These are phyloP conservation scores for Asobara japonica DNA, from an alignment of 1,140 invertebrate genomes.

Conservation along the genomic window DNA sequence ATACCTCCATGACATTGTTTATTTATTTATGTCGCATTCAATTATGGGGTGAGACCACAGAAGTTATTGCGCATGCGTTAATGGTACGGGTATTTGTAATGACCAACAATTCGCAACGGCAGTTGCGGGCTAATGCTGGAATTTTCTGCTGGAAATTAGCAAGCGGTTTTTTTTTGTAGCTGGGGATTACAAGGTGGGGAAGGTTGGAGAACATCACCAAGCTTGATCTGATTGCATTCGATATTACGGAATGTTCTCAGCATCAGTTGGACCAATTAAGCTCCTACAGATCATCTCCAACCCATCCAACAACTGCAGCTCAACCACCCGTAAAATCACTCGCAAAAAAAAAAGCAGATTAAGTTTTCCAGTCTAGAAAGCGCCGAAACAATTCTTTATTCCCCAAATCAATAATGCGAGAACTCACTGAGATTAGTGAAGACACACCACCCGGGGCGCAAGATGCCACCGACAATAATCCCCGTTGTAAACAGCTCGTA, in stretches of 20 bases:
- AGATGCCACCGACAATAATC: constrained; percentile 67
- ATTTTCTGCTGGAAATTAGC: constrained; percentile 21
- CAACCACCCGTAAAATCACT: neutral
- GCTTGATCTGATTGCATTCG: too few relatives aligned
- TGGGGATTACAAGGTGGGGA: neutral
- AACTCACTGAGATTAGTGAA: constrained; percentile 29
- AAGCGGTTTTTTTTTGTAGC: neutral
- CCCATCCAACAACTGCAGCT: too few relatives aligned
- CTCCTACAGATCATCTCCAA: too few relatives aligned
- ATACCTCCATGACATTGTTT: constrained; percentile 58
- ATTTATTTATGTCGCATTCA: constrained; percentile 64
- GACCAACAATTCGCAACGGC: constrained; percentile 51
- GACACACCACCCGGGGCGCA: constrained; percentile 56
- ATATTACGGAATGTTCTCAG: too few relatives aligned
- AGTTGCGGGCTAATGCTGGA: constrained; percentile 60
- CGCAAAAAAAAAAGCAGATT: neutral
- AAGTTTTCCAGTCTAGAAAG: neutral
- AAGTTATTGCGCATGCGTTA: constrained; percentile 51
- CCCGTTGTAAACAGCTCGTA: constrained; percentile 67
- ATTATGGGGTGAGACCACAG: constrained; percentile 59
- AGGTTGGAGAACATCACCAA: too few relatives aligned
- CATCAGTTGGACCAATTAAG: too few relatives aligned
- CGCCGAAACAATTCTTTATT: constrained; percentile 44
- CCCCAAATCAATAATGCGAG: constrained; percentile 60
- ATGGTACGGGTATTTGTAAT: neutral